Evolutionary conservation across 2,888 invertebrate genomes (phyloP).

Genomic region (Pristionchus maxplancki): DNA sequence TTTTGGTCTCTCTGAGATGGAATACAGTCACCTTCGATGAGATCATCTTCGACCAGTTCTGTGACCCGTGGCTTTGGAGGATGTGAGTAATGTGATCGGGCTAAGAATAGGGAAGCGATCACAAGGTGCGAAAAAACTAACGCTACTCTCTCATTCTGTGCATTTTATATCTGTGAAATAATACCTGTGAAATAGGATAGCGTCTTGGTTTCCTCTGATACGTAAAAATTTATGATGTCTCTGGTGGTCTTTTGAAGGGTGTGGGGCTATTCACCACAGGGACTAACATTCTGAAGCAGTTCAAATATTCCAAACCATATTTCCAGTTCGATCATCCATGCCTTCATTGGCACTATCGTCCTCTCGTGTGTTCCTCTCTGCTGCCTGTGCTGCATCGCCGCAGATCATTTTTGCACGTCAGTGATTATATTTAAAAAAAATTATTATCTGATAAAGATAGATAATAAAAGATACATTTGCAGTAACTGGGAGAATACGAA

Average conservation of each 20-base stretch:
- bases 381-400: constrained; percentile 22
- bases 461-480: not conserved
- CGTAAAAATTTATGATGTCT: no score
- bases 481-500: constrained; percentile 14
- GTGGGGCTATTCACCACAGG: no score
- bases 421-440: not conserved
- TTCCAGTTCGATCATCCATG: constrained; percentile 44
- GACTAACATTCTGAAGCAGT: no score
- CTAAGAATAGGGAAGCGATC: not conserved
- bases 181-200: no score
- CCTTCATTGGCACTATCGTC: constrained; percentile 40
- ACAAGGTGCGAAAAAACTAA: no score
- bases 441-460: not conserved
- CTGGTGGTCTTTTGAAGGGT: no score
- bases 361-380: constrained; percentile 37
- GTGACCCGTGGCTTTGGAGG: constrained; percentile 49
- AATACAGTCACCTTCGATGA: constrained; percentile 42
- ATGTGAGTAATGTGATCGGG: not conserved
- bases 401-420: constrained; percentile 39
- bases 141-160: no score
- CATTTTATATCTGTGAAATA: no score
- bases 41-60: constrained; percentile 41
- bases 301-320: no score
- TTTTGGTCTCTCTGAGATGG: constrained; percentile 16
- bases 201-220: no score